Base-by-base conservation (phyloP, 2,113 vertebrate species). In the Pipa parva region DNA sequence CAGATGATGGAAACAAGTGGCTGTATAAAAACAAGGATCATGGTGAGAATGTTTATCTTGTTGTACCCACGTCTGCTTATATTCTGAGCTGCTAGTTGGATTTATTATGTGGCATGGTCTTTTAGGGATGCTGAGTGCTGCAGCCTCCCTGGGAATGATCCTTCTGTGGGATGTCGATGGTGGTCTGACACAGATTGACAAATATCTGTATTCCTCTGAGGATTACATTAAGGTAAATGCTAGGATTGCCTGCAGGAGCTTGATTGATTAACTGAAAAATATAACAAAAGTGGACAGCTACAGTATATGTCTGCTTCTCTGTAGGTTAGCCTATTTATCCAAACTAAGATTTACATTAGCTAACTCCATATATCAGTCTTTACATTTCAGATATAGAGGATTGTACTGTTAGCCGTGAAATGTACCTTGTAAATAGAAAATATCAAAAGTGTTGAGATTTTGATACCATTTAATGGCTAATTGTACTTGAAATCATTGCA, bases 1-100 rank as follows among this genome's bases (percentile, higher is more conserved):
- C 97, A 0, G 97, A 98, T 1, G 97, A 99, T 12, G 97, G 97
- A 74, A 99, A 98, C 83, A 99, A 99, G 72, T 99, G 97, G 97
- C 82, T 99, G 17, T 98, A 99, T 75, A 99, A 99, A 81, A 99
- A 99, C 84, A 99, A 99, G 73, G 97, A 99, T 76, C 97, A 99
- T 0, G 97, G 96, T 98, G 75, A 84, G 78, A 5, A 48, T 54
- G 13, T 21, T 1, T 63, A 1, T 45, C 11, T 48, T 13, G 25
- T 31, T 45, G 4, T 46, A 22, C 4, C 50, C 18, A 33, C 20
- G 22, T 12, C 21, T 22, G 17, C 18, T 10, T 10, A 55, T 59
- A 17, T 18, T 31, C 10, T 3, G 5, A 45, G 13, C 15, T 17
- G 7, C 33, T 36, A 36, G 7, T 36, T 36, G 8, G 7, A 36